Evolutionary conservation across 2,113 vertebrate species (phyloP), one percentile per base, ranked within the genome.

Genomic region (Myiopsitta monachus): DNA sequence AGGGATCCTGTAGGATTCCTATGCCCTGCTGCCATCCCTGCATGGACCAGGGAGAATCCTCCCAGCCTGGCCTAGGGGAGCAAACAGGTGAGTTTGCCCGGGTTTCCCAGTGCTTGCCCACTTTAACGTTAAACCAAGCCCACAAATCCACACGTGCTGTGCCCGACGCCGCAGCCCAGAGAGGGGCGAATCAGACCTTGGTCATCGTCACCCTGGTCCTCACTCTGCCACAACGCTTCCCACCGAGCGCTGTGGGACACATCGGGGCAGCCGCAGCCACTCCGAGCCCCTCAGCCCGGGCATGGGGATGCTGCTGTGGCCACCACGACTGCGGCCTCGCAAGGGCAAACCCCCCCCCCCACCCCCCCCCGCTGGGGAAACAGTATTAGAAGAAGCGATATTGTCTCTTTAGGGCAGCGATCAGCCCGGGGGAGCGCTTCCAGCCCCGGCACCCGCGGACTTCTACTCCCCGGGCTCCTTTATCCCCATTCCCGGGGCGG

Each of bases 41-140:
- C 59, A 3, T 0, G 1, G 24, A 36, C 4, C 46, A 6, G 30
- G 0, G 1, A 0, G 63, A 6, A 31, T 38, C n/a, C 70, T 14
- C 55, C 18, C 51, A 26, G 21, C 18, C 63, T 23, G 57, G 12
- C n/a, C 30, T 5, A 19, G 33, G 5, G 1, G 11, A 57, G 39
- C 67, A 10, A n/a, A 23, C 6, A 3, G 28, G 15, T 36, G 10
- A 80, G 36, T 31, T 21, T 36, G 33, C 16, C 36, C 79, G 10
- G 14, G 52, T 24, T 16, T 10, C 79, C 39, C 74, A 61, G n/a
- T 19, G 18, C 17, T 54, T 33, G 33, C 18, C 39, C 74, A n/a
- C 57, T 59, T 36, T 8, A 23, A 21, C 3, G 33, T 36, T 36
- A 36, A 59, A 59, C 57, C 57, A 59, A 59, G 33, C 33, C n/a